Percentiles rank a stretch among this genome's conserved stretches.
phyloP scores from a whole-genome alignment of 2,888 invertebrate genomes.

The Dasypogon diadema region DNA sequence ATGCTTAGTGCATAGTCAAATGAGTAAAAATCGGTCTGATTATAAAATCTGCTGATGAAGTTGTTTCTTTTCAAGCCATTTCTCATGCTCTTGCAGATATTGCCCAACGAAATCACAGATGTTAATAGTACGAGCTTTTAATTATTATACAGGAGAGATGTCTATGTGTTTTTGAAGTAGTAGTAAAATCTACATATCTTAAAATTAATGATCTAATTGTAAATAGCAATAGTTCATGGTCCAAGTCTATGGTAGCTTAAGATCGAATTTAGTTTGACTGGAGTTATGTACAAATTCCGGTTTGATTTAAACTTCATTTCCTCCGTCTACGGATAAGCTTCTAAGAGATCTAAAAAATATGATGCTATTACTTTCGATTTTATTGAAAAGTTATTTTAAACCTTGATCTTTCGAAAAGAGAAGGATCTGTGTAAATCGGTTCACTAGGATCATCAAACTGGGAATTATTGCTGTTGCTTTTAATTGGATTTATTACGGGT shows the following conservation, averaged over 20 bases:
- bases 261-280: neutral
- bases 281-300: slow-evolving; percentile 21
- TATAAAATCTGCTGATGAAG: neutral
- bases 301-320: slow-evolving; percentile 58
- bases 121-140: slow-evolving; percentile 61
- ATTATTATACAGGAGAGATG: slow-evolving; percentile 10
- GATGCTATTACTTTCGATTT: too few relatives aligned
- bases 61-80: neutral
- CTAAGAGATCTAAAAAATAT: slow-evolving; percentile 64
- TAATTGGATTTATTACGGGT: slow-evolving; percentile 69
- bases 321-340: slow-evolving; percentile 64
- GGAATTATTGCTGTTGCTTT: slow-evolving; percentile 69
- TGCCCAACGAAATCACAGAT: slow-evolving; percentile 59
- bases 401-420: slow-evolving; percentile 87
- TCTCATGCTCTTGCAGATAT: neutral
- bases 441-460: slow-evolving; percentile 90
- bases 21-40: slow-evolving; percentile 13
- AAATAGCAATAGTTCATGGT: too few relatives aligned
- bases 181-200: slow-evolving; percentile 17
- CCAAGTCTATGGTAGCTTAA: neutral
- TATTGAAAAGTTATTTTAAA: slow-evolving; percentile 61
- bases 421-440: slow-evolving; percentile 93
- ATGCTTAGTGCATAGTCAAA: slow-evolving; percentile 21
- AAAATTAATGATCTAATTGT: slow-evolving; percentile 8
- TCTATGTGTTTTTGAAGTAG: slow-evolving; percentile 15